Conservation (phyloP, 2,888 invertebrate genomes). For the Ophion ventricosus region DNA sequence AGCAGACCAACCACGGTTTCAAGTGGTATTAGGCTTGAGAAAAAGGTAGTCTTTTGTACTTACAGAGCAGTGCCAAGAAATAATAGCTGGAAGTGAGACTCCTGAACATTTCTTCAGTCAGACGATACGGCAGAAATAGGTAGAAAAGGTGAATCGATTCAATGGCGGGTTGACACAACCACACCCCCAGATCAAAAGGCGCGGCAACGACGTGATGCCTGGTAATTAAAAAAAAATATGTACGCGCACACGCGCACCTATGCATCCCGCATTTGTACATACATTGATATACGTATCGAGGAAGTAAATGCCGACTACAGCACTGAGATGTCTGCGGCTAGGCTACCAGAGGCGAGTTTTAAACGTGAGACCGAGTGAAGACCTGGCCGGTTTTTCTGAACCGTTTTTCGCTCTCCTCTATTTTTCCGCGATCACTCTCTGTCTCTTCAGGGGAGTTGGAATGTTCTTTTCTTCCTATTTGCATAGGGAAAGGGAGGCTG, state of each 20-base stretch:
- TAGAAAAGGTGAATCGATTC: slow-evolving; percentile 69
- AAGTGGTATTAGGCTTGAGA: slow-evolving; percentile 52
- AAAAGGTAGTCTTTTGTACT: slow-evolving; percentile 43
- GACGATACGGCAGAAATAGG: slow-evolving; percentile 55
- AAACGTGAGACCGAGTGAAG: slow-evolving; percentile 29
- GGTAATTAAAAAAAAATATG: not conserved
- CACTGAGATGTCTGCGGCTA: slow-evolving; percentile 14
- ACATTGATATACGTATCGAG: not conserved
- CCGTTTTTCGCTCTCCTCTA: not conserved
- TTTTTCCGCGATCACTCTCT: slow-evolving; percentile 17
- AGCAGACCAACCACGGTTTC: slow-evolving; percentile 62
- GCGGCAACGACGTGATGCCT: not conserved
- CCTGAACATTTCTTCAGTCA: slow-evolving; percentile 67
- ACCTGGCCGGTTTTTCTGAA: slow-evolving; percentile 22
- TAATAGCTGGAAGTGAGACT: slow-evolving; percentile 61
- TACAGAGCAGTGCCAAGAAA: slow-evolving; percentile 13
- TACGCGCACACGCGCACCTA: not conserved
- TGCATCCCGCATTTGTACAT: not conserved
- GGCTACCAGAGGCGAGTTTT: not conserved
- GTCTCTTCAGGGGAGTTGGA: slow-evolving; percentile 16
- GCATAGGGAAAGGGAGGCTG: not conserved
- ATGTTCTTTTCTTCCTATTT: slow-evolving; percentile 28
- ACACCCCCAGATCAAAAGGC: slow-evolving; percentile 9
- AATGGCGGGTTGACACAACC: slow-evolving; percentile 59
- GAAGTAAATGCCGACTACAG: slow-evolving; percentile 3